phyloP scores from a whole-genome alignment of 2,797 vertebrate species.

The Eleutherodactylus coqui region DNA sequence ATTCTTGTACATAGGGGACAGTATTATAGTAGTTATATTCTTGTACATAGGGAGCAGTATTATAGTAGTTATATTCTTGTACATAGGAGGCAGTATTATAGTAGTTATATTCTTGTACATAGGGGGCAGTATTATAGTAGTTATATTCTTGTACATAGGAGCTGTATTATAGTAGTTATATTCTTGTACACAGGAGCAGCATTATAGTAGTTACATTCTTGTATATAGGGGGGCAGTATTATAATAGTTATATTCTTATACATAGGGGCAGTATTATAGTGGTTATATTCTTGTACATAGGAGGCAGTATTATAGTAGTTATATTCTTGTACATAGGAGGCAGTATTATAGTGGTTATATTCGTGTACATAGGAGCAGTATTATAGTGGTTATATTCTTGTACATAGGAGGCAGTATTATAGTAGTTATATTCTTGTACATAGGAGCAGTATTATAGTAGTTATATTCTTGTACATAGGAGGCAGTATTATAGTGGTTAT shows the following conservation, averaged over 20 bases:
- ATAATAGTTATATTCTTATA: background rate
- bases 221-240: background rate
- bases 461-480: background rate
- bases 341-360: too few species aligned
- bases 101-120: background rate
- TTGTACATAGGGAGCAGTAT: background rate
- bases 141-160: constrained; percentile 1
- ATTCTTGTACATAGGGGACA: background rate
- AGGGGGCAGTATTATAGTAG: background rate
- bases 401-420: background rate
- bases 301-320: too few species aligned
- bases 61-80: constrained; percentile 1
- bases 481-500: background rate
- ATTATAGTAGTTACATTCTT: background rate
- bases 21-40: background rate
- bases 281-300: background rate
- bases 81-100: background rate
- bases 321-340: too few species aligned
- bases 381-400: background rate
- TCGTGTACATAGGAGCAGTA: background rate
- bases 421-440: background rate
- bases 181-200: background rate
- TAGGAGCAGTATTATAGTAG: background rate
- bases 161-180: background rate
- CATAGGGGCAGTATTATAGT: background rate